Evolutionary conservation across 2,113 vertebrate species (phyloP).

Genomic region (Oreochromis niloticus): DNA sequence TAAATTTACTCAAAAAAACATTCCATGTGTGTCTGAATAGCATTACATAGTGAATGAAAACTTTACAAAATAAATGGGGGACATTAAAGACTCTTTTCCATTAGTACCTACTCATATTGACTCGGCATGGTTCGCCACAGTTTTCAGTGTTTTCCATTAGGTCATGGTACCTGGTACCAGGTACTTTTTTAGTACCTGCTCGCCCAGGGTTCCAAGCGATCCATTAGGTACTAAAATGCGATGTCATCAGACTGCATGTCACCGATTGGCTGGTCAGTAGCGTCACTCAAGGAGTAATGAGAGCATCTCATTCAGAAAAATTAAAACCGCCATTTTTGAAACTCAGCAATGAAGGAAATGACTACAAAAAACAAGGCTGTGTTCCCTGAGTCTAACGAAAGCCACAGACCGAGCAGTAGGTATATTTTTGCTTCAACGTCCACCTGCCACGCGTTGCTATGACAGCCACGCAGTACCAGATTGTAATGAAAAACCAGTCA

Average conservation of each 20-base stretch:
- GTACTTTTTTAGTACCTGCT: not conserved
- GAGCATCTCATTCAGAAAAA: not conserved
- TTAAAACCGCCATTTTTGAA: not conserved
- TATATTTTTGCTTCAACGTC: too few relatives aligned
- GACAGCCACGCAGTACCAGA: too few relatives aligned
- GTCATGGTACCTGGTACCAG: not conserved
- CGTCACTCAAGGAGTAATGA: not conserved
- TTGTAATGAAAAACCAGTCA: too few relatives aligned
- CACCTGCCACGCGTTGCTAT: too few relatives aligned
- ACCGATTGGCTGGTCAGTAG: not conserved
- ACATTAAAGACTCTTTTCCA: not conserved
- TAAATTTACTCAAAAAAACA: not conserved
- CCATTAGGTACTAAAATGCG: not conserved
- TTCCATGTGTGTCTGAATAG: not conserved
- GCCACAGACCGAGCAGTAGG: too few relatives aligned
- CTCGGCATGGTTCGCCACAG: too few relatives aligned
- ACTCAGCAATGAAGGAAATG: not conserved
- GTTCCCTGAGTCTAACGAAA: accelerated
- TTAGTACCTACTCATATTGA: not conserved
- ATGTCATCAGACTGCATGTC: not conserved
- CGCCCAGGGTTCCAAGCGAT: not conserved
- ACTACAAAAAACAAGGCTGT: not conserved
- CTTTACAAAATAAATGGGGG: not conserved
- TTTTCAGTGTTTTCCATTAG: not conserved
- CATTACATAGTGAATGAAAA: not conserved